Base-by-base conservation (phyloP, 1,140 invertebrate genomes). In the Heliconius nattereri region DNA sequence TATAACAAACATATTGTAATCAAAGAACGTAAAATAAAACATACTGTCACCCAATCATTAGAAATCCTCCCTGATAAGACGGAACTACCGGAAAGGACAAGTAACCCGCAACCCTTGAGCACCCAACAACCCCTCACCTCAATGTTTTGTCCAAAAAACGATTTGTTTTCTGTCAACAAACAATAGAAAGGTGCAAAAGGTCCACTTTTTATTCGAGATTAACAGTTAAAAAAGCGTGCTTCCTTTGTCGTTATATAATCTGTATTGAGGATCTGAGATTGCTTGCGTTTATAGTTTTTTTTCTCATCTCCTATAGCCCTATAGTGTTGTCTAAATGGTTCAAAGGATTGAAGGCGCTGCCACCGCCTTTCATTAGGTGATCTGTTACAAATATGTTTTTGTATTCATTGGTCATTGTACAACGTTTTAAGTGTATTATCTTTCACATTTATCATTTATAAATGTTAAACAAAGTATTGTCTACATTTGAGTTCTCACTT, bases 151-250 rank as follows among this genome's bases (percentile, higher is more conserved):
- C 81, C 86, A 91, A 90, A 89, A 91, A 92, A 94, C 92, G 91
- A 94, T 94, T 94, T 94, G 92, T 94, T 94, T 92, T 87, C 87
- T 88, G 91, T 92, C 91, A 94, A 90, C 90, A 91, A 91, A 93
- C 92, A 94, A 94, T 86, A 84, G 85, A 90, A 87, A 90, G 90
- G 91, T 94, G 91, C 84, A 88, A 91, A 89, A 87, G 85, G 82
- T 85, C 86, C 70, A 11, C 76, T 81, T 84, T 87, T 90, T 90
- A 87, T 85, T 80, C 76, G 75, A 92, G 90, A 91, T 91, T 91
- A 92, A 91, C 90, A 85, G 89, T 89, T 29, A 87, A 87, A 87
- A 88, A 90, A 91, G 87, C 84, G 88, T 89, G 89, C 83, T 7
- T 87, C 83, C 81, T 90, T 93, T 92, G 89, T 91, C 86, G 80